phyloP scores from a whole-genome alignment of 2,888 invertebrate species.

The Pristionchus maxplancki region DNA sequence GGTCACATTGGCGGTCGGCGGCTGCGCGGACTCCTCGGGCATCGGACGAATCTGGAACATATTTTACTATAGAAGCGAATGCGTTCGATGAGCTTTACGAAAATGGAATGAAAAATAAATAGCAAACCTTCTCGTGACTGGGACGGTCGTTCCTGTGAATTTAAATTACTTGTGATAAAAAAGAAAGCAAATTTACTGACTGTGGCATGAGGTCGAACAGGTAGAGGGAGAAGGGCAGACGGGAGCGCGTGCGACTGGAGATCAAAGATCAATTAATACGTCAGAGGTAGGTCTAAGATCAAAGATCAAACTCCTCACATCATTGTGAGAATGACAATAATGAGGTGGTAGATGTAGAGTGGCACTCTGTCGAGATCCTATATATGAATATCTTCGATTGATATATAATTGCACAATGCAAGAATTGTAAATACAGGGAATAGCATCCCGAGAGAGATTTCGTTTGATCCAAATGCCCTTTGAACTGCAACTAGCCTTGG shows the following conservation, averaged over 20 bases:
- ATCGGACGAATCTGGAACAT: neutral
- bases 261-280: neutral
- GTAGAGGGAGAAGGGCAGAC: neutral
- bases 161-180: neutral
- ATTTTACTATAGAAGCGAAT: neutral
- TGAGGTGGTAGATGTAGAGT: neutral
- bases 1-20: neutral
- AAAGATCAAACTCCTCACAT: neutral
- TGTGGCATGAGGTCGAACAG: conserved; percentile 24
- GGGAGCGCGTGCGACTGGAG: neutral
- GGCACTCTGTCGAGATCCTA: neutral
- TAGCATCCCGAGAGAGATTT: too few species aligned
- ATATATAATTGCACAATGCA: neutral
- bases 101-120: neutral
- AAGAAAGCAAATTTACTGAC: neutral
- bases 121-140: neutral
- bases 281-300: neutral
- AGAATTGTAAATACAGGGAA: too few species aligned
- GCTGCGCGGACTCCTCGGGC: neutral
- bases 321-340: neutral
- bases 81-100: neutral
- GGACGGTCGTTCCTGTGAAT: neutral
- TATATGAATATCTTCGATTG: too few species aligned
- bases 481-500: neutral
- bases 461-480: too few species aligned